Conservation (phyloP, 2,888 invertebrate species). For the Diaphora mendica region DNA sequence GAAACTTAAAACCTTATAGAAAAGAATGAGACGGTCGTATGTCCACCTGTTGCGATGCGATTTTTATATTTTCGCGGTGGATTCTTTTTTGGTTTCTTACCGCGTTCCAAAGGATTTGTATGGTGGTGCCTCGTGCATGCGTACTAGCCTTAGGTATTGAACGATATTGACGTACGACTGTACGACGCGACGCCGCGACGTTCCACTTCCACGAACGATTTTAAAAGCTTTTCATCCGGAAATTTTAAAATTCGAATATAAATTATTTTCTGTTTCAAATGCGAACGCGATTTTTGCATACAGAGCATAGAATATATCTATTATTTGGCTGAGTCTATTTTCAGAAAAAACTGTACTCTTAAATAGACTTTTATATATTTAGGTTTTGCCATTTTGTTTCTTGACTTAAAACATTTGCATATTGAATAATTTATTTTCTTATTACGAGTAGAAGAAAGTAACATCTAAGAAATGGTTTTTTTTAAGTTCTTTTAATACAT, state of each 20-base stretch:
- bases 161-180: conserved; percentile 70
- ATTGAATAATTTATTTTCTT: not conserved
- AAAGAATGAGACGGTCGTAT: conserved; percentile 85
- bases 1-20: conserved; percentile 79
- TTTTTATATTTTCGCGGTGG: conserved; percentile 81
- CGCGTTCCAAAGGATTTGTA: conserved; percentile 77
- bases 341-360: not conserved
- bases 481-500: too few species aligned
- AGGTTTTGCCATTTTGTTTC: not conserved
- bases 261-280: conserved; percentile 31
- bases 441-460: not conserved
- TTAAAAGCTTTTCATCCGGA: conserved; percentile 58
- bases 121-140: conserved; percentile 76
- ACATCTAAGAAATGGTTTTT: not conserved
- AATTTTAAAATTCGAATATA: conserved; percentile 46
- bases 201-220: conserved; percentile 62
- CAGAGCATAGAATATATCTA: not conserved
- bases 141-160: conserved; percentile 78
- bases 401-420: not conserved
- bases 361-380: not conserved
- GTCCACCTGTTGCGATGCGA: conserved; percentile 83
- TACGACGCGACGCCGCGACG: conserved; percentile 42
- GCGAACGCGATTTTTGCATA: conserved; percentile 6
- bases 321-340: not conserved
- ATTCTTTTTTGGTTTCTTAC: conserved; percentile 82